A percentile compares a stretch with the other conserved stretches of the same genome.
phyloP scores from a whole-genome alignment of 37 sponge, comb jelly and placozoan species.

The Aplysina aerophoba region DNA sequence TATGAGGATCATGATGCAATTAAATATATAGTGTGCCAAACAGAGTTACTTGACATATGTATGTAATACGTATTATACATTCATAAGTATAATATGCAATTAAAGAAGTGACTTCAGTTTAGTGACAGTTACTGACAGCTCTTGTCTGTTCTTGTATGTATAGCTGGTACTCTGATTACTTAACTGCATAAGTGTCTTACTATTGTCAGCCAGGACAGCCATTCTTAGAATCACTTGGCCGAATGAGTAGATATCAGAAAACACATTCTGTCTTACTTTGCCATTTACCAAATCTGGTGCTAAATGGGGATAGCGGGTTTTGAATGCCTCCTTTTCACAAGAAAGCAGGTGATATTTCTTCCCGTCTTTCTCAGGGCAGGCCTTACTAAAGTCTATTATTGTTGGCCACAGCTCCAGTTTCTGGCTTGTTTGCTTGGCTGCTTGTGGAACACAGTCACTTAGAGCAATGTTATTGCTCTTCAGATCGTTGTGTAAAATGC shows the following conservation, averaged over 20 bases:
- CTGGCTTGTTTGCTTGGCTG: too few relatives aligned
- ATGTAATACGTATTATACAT: too few relatives aligned
- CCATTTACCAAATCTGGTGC: slow-evolving; percentile 11
- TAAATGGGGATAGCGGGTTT: background rate
- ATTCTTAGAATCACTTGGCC: background rate
- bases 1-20: too few relatives aligned
- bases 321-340: background rate
- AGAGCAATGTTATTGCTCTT: slow-evolving; percentile 7
- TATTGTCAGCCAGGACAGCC: too few relatives aligned
- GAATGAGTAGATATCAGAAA: background rate
- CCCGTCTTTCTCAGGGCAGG: background rate
- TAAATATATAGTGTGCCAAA: too few relatives aligned
- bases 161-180: too few relatives aligned
- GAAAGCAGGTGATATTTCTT: background rate
- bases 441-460: background rate
- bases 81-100: too few relatives aligned
- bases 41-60: too few relatives aligned
- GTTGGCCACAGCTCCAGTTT: background rate
- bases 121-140: too few relatives aligned
- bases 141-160: too few relatives aligned
- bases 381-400: slow-evolving; percentile 8
- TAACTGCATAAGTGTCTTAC: too few relatives aligned
- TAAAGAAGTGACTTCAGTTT: too few relatives aligned
- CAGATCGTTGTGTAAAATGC: background rate
- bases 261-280: background rate